A percentile compares a stretch with the other conserved stretches of the same genome.
phyloP scores from a whole-genome alignment of 1,140 invertebrate genomes.

The Drosophila takahashii region DNA sequence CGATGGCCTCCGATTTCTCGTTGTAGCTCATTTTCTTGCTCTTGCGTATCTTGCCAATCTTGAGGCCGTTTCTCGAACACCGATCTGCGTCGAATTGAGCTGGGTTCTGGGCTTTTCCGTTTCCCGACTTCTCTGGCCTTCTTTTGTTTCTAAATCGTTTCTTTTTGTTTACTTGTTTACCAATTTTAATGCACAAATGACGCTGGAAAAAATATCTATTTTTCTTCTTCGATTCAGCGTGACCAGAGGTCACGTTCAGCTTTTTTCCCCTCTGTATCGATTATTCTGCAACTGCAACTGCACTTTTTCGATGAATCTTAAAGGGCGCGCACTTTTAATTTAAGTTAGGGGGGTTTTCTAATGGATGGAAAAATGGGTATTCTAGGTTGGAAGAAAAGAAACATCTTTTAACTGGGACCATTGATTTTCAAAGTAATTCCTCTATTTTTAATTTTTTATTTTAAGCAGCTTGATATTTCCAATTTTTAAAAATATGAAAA shows the following conservation, averaged over 20 bases:
- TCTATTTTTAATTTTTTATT: too few relatives aligned
- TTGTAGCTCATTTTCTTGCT: slow-evolving; percentile 86
- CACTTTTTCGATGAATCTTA: not conserved
- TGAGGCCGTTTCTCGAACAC: slow-evolving; percentile 69
- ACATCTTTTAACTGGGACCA: too few relatives aligned
- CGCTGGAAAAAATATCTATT: slow-evolving; percentile 42
- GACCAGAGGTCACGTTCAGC: not conserved
- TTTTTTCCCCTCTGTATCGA: not conserved
- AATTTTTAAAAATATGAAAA: too few relatives aligned
- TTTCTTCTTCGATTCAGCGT: slow-evolving; percentile 21
- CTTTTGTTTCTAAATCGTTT: not conserved
- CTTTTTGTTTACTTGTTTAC: slow-evolving; percentile 11
- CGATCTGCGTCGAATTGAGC: slow-evolving; percentile 7
- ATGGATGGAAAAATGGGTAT: too few relatives aligned
- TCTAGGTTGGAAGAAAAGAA: too few relatives aligned
- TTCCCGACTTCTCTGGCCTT: not conserved
- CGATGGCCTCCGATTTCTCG: slow-evolving; percentile 76
- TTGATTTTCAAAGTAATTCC: too few relatives aligned
- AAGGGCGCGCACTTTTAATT: not conserved
- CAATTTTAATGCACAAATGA: slow-evolving; percentile 22
- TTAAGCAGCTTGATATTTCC: too few relatives aligned
- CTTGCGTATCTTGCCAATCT: slow-evolving; percentile 90
- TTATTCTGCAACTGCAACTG: not conserved
- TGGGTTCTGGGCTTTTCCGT: too few relatives aligned
- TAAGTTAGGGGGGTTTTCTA: not conserved